Percentiles rank a stretch among this genome's conserved stretches.
Evolutionary conservation across 2,113 vertebrate genomes (phyloP).

Genomic region (Vanacampus margaritifer): DNA sequence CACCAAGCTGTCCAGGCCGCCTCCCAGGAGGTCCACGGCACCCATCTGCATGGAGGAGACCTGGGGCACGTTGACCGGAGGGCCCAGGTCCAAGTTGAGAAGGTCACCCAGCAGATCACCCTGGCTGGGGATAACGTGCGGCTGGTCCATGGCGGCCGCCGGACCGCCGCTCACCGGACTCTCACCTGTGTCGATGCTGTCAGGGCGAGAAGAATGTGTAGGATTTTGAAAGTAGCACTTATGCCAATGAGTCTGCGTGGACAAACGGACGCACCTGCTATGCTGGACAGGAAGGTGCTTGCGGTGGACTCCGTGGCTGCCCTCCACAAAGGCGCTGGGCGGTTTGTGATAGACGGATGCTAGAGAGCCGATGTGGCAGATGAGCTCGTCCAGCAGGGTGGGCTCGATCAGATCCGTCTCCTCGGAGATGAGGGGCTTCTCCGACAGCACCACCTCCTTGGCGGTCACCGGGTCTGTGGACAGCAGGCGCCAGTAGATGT

Average conservation of each 20-base stretch:
- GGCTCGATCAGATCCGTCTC: slow-evolving; percentile 97
- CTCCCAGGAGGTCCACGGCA: slow-evolving; percentile 92
- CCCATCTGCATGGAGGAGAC: slow-evolving; percentile 93
- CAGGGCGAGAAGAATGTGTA: neutral
- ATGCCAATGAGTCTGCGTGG: neutral
- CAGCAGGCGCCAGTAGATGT: slow-evolving; percentile 98
- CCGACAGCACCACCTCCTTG: slow-evolving; percentile 95
- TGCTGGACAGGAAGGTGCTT: slow-evolving; percentile 97
- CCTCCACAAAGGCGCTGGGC: slow-evolving; percentile 96
- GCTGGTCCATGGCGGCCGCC: slow-evolving; percentile 82
- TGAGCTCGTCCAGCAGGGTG: slow-evolving; percentile 91
- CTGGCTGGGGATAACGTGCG: slow-evolving; percentile 90
- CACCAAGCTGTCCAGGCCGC: slow-evolving; percentile 94
- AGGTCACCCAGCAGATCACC: slow-evolving; percentile 94
- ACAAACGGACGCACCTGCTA: slow-evolving; percentile 86
- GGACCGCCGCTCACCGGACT: slow-evolving; percentile 84
- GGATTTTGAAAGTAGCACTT: too few species aligned
- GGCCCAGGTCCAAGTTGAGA: slow-evolving; percentile 91
- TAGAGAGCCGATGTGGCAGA: slow-evolving; percentile 95
- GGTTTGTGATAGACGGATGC: slow-evolving; percentile 98
- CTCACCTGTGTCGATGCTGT: slow-evolving; percentile 87
- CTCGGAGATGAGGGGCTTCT: slow-evolving; percentile 95
- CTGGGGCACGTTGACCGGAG: slow-evolving; percentile 90
- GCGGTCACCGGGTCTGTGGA: slow-evolving; percentile 97
- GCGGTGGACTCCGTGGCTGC: slow-evolving; percentile 94